Percentiles rank a stretch among this genome's conserved stretches.
These are phyloP conservation scores for Lissonota sp. DNA, from an alignment of 2,888 invertebrate genomes.

Conservation along the genomic window DNA sequence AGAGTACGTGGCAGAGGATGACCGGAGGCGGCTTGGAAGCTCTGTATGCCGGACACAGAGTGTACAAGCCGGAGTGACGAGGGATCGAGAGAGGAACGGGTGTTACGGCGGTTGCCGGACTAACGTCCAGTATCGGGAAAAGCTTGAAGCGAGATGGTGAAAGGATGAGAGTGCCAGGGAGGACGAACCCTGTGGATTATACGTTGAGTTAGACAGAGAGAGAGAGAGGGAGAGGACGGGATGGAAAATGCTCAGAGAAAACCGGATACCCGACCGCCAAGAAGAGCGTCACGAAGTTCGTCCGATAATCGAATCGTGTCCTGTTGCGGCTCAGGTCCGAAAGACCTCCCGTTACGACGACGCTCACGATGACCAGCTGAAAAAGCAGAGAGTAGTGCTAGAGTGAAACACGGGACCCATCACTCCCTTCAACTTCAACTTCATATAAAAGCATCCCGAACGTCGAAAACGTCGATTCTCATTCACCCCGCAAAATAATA, in stretches of 20 bases:
- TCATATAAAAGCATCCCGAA: too few species aligned
- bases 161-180: conserved; percentile 14
- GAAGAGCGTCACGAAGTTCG: conserved; percentile 73
- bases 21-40: conserved; percentile 25
- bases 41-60: conserved; percentile 13
- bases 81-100: conserved; percentile 24
- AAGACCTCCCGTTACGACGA: conserved; percentile 5
- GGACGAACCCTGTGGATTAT: conserved; percentile 35
- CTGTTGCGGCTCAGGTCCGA: conserved; percentile 44
- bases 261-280: conserved; percentile 59
- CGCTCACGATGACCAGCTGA: conserved; percentile 49
- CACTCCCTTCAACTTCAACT: too few species aligned
- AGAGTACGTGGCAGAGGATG: conserved; percentile 1
- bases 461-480: neutral
- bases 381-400: conserved; percentile 73
- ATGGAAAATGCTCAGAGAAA: conserved; percentile 39
- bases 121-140: conserved; percentile 59
- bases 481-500: conserved; percentile 9
- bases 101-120: conserved; percentile 38
- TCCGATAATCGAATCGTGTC: conserved; percentile 76
- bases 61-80: conserved; percentile 30
- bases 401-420: conserved; percentile 42
- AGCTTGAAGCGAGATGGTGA: conserved; percentile 39
- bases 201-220: conserved; percentile 3
- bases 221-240: conserved; percentile 33